Percentiles rank a stretch among this genome's conserved stretches.
Conservation (phyloP, 2,797 vertebrate species). For the Micromesistius poutassou region DNA sequence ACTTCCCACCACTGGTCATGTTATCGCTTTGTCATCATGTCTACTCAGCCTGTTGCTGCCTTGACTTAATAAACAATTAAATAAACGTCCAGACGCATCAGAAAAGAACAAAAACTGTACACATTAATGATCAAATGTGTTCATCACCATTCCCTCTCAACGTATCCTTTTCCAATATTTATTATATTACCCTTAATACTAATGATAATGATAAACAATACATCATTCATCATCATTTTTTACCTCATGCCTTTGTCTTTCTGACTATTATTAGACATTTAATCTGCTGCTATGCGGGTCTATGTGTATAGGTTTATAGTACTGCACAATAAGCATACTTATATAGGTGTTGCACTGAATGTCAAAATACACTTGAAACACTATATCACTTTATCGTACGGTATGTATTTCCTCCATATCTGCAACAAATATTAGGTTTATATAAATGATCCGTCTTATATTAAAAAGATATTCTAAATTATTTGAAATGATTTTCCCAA, state of each 20-base stretch:
- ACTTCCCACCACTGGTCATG: neutral
- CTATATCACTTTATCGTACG: neutral
- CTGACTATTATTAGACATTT: neutral
- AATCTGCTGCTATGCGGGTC: neutral
- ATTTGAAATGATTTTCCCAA: neutral
- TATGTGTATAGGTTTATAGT: neutral
- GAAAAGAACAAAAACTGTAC: neutral
- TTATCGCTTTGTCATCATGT: neutral
- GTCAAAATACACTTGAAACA: neutral
- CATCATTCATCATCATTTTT: neutral
- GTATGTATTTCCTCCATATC: neutral
- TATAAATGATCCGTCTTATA: neutral
- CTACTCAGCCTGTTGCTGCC: neutral
- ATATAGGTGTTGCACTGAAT: neutral
- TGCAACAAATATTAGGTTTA: neutral
- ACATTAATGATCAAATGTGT: neutral
- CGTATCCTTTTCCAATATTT: neutral
- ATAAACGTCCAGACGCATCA: neutral
- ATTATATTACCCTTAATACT: neutral
- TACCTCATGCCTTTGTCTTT: neutral
- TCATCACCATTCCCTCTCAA: neutral
- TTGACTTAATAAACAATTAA: neutral
- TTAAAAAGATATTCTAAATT: neutral
- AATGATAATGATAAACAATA: too few species aligned
- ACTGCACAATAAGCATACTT: neutral